phyloP scores from a whole-genome alignment of 2,113 vertebrate species.

The Rhinoderma darwinii region DNA sequence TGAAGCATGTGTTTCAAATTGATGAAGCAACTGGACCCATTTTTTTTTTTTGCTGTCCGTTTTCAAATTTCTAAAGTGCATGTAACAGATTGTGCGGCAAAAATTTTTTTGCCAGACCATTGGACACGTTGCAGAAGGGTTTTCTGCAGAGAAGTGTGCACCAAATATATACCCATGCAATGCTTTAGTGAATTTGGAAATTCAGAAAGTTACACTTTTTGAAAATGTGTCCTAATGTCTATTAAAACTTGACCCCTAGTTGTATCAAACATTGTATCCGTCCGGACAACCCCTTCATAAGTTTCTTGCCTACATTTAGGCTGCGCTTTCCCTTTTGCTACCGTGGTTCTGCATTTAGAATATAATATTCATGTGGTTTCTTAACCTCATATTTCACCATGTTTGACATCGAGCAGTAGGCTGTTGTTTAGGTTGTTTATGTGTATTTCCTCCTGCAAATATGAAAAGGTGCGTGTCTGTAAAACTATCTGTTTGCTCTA shows the following conservation, averaged over 20 bases:
- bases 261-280: no score
- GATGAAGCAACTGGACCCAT: background rate
- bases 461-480: background rate
- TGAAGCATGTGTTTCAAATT: no score
- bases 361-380: background rate
- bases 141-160: no score
- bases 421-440: background rate
- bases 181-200: no score
- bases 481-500: background rate
- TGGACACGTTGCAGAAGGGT: no score
- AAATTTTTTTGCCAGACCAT: background rate
- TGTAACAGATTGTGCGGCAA: background rate
- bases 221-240: no score
- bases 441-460: background rate
- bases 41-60: background rate
- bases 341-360: background rate
- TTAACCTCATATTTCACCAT: background rate
- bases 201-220: no score
- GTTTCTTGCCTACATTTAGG: background rate
- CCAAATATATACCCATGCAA: no score
- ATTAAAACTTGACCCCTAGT: no score
- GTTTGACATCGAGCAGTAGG: background rate
- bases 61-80: background rate
- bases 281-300: no score
- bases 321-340: background rate